Percentiles rank a stretch among this genome's conserved stretches.
These are phyloP conservation scores for Hermaeophaga mercurialis DNA, from an alignment of 2,888 invertebrate species.

Conservation along the genomic window DNA sequence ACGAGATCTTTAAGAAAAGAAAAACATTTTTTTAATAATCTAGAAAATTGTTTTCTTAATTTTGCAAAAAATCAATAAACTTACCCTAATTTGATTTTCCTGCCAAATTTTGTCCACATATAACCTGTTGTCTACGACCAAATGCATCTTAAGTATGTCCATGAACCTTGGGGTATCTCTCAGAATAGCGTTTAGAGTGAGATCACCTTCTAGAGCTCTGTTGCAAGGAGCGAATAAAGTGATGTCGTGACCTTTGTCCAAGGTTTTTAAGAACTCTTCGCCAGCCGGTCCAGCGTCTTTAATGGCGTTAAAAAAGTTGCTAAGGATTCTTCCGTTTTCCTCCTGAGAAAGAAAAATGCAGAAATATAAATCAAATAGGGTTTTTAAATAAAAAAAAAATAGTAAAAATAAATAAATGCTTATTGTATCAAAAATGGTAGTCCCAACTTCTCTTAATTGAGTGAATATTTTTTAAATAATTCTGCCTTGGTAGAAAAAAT, in stretches of 20 bases:
- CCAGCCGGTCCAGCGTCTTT: conserved; percentile 71
- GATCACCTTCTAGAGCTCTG: conserved; percentile 77
- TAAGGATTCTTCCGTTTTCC: conserved; percentile 75
- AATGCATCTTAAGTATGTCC: conserved; percentile 81
- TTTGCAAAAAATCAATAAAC: no score
- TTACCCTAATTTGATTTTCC: conserved; percentile 59
- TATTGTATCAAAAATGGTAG: no score
- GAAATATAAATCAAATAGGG: no score
- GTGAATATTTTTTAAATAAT: no score
- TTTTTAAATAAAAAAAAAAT: no score
- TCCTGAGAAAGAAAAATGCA: conserved; percentile 57
- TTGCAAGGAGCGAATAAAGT: conserved; percentile 91
- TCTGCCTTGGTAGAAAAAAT: no score
- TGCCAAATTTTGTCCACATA: conserved; percentile 77
- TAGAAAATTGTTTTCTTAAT: no score
- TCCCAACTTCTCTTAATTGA: no score
- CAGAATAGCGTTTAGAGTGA: conserved; percentile 71
- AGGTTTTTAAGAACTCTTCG: conserved; percentile 73
- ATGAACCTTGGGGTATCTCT: conserved; percentile 72
- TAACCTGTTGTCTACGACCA: conserved; percentile 73
- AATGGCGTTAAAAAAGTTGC: conserved; percentile 82
- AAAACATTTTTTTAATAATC: no score
- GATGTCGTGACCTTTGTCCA: conserved; percentile 72
- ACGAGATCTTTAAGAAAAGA: no score
- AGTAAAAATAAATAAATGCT: no score